Base-by-base conservation (phyloP, 2,888 invertebrate species). In the Nephrocerus scutellatus region DNA sequence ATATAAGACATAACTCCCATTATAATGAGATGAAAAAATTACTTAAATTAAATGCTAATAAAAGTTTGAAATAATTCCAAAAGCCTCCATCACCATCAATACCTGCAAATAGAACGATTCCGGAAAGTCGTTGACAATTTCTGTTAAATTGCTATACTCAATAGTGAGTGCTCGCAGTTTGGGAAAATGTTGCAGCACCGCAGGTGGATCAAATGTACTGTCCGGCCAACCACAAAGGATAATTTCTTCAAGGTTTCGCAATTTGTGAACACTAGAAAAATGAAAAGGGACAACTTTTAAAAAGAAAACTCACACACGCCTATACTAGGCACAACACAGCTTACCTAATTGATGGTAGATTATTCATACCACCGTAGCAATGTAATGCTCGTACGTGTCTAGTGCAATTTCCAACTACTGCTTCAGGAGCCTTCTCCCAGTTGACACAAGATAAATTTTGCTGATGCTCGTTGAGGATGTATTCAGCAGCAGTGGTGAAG, bases 141-240 rank as follows among this genome's bases (percentile, higher is more conserved):
- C 55, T 2, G 51, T 56, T 21, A 67, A 55, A 33, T 56, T 56
- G 21, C 67, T 61, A 18, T 65, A 59, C 30, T 63, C 67, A 12
- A 67, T 63, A 6, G 57, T 59, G 15, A 67, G 42, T 1, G 54
- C 45, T 16, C 57, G 59, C n/a, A 62, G 47, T 19, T 57, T 57
- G 1, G 65, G 59, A 45, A 67, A 59, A 41, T 50, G 51, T 16
- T 55, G 57, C 16, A 67, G 46, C 32, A 59, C 55, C 3, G 33
- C 43, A 1, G 55, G 33, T 1, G 62, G 63, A 53, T 66, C 59
- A 31, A 68, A 63, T 0, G 46, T 53, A 8, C 47, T 47, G 16
- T 51, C 51, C 2, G 62, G 58, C 66, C 66, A 67, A 24, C 67
- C 66, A 26, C 66, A 66, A 3, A 62, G 48, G 7, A 63, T 50